Evolutionary conservation across 2,888 invertebrate species (phyloP).

Genomic region (Pherbina coryleti): DNA sequence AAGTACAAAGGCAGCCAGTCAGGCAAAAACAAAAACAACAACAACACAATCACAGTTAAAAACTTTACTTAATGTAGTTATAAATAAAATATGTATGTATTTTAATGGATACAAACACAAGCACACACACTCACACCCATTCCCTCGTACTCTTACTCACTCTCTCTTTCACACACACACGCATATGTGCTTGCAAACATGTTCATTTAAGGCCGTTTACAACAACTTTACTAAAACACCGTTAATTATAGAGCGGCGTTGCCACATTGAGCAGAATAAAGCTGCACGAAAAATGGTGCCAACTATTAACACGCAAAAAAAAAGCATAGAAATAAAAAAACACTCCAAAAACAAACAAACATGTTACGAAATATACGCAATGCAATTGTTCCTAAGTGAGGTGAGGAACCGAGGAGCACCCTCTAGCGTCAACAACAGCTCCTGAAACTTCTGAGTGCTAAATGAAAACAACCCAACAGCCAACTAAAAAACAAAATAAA

Average conservation of each 20-base stretch:
- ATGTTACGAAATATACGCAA: neutral
- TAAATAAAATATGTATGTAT: conserved; percentile 50
- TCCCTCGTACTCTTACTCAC: neutral
- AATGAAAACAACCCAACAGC: neutral
- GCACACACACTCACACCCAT: neutral
- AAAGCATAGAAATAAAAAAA: neutral
- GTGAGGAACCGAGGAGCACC: neutral
- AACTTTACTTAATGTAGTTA: conserved; percentile 52
- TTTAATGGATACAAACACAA: conserved; percentile 14
- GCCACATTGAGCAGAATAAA: conserved; percentile 15
- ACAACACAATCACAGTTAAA: conserved; percentile 47
- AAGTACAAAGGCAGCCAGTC: neutral
- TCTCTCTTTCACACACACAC: neutral
- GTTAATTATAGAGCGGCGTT: conserved; percentile 26
- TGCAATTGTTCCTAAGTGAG: neutral
- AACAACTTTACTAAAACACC: conserved; percentile 18
- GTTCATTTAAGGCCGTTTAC: conserved; percentile 24
- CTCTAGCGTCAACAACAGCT: neutral
- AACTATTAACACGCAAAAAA: neutral
- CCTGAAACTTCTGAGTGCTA: neutral
- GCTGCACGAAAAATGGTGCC: neutral
- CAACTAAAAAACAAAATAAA: neutral
- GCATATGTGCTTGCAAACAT: neutral
- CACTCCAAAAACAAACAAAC: neutral
- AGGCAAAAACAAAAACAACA: neutral